A percentile compares a stretch with the other conserved stretches of the same genome.
phyloP scores from a whole-genome alignment of 2,113 vertebrate species.

The Numida meleagris region DNA sequence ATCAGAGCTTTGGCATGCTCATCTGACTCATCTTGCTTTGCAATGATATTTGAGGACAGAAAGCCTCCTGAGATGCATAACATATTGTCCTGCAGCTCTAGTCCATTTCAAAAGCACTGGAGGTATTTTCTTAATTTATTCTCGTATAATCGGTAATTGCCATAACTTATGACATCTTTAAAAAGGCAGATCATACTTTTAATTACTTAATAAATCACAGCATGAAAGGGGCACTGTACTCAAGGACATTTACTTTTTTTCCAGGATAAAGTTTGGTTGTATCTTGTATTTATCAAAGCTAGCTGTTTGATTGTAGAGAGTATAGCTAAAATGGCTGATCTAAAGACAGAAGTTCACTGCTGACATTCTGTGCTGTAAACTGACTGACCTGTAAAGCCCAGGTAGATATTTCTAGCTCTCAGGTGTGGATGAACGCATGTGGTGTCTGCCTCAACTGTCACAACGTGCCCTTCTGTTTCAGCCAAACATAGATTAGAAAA shows the following conservation, averaged over 20 bases:
- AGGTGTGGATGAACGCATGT: not conserved
- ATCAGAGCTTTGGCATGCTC: not conserved
- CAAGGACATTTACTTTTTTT: slow-evolving; percentile 17
- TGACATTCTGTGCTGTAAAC: not conserved
- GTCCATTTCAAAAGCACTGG: not conserved
- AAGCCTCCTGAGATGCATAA: not conserved
- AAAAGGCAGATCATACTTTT: slow-evolving; percentile 47
- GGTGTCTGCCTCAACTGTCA: not conserved
- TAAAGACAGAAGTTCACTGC: not conserved
- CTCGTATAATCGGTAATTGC: slow-evolving; percentile 28
- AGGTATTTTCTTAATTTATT: slow-evolving; percentile 45
- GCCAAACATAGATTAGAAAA: not conserved
- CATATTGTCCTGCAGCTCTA: slow-evolving; percentile 14
- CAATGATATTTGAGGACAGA: not conserved
- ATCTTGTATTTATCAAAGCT: not conserved
- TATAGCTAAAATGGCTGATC: not conserved
- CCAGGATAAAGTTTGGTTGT: not conserved
- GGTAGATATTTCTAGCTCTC: not conserved
- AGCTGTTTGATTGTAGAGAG: not conserved
- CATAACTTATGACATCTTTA: slow-evolving; percentile 53
- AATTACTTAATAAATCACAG: slow-evolving; percentile 66
- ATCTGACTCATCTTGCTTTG: slow-evolving; percentile 33
- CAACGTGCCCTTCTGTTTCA: not conserved
- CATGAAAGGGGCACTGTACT: not conserved
- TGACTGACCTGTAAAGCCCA: not conserved